Conservation (phyloP, 2,888 invertebrate species). For the Allacma fusca region DNA sequence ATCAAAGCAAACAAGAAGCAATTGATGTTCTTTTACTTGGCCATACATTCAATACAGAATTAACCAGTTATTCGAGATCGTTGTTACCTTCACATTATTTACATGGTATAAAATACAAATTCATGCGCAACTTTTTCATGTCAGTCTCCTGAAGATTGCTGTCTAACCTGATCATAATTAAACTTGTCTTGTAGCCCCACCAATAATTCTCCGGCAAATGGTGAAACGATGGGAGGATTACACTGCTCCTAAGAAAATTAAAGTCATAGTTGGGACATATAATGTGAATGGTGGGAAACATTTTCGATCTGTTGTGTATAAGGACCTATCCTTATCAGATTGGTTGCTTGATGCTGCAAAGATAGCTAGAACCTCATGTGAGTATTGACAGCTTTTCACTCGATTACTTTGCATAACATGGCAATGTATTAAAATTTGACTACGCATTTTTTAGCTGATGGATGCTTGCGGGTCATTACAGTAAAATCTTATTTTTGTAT, state of each 20-base stretch:
- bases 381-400: slow-evolving; percentile 43
- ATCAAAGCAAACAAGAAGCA: slow-evolving; percentile 95
- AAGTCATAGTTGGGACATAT: slow-evolving; percentile 93
- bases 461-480: no score
- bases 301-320: slow-evolving; percentile 94
- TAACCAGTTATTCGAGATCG: slow-evolving; percentile 89
- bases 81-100: slow-evolving; percentile 85
- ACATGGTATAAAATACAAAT: slow-evolving; percentile 72
- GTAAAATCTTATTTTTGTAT: neutral
- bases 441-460: no score
- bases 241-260: slow-evolving; percentile 74
- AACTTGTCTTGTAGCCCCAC: slow-evolving; percentile 71
- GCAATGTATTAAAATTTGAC: no score
- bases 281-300: slow-evolving; percentile 99
- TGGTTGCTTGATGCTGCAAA: slow-evolving; percentile 88
- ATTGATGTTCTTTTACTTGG: slow-evolving; percentile 94
- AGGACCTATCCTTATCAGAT: slow-evolving; percentile 83
- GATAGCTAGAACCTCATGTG: slow-evolving; percentile 66
- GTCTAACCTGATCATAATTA: neutral
- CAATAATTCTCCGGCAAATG: slow-evolving; percentile 83
- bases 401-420: no score
- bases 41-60: slow-evolving; percentile 87
- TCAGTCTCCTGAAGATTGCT: neutral
- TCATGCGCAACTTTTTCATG: neutral
- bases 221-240: slow-evolving; percentile 84